Evolutionary conservation across 92 coral and sea anemone genomes (phyloP), one percentile per base, ranked within the genome.

Genomic region (Heteractis magnifica): DNA sequence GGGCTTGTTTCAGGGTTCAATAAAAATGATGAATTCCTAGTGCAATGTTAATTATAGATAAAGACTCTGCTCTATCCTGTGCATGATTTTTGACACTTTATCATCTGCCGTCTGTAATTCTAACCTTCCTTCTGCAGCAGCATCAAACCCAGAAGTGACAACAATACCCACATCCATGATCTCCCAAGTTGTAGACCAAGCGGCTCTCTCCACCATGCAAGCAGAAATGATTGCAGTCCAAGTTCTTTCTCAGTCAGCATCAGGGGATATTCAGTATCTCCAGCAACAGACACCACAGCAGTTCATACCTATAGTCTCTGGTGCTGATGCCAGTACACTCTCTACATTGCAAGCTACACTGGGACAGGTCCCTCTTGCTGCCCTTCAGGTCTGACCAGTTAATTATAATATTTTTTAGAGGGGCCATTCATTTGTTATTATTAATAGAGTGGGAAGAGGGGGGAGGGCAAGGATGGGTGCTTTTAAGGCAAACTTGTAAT

Each of bases 221-320:
- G 99, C 99, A 50, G 99, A 96, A 83, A 96, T 96, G 99, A 96
- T 96, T 41, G 99, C 99, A 59, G 99, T 96, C 11, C 99, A 96
- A 60, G 99, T 96, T 51, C 91, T 96, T n/a, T 96, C 99, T 5
- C 99, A 96, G 89, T 94, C 99, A 34, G 98, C 98, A 21, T 91
- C 97, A 53, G 99, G 99, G 4, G 98, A 96, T 72, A 94, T 96
- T 19, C 99, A 96, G 90, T 94, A 92, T 71, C 91, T 96, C 6
- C 99, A 96, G 78, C 95, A 96, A 59, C 98, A 96, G 81, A 87
- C 90, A 18, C 92, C 95, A 44, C 84, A 94, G 11, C 96, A 95
- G 83, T 92, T 96, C 73, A 91, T 96, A 8, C 99, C 99, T 6
- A 94, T 96, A 49, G 94, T 84, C 20, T 86, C 98, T 1, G 79